Evolutionary conservation across 2,797 vertebrate species (phyloP).

Genomic region (Nannoperca australis): DNA sequence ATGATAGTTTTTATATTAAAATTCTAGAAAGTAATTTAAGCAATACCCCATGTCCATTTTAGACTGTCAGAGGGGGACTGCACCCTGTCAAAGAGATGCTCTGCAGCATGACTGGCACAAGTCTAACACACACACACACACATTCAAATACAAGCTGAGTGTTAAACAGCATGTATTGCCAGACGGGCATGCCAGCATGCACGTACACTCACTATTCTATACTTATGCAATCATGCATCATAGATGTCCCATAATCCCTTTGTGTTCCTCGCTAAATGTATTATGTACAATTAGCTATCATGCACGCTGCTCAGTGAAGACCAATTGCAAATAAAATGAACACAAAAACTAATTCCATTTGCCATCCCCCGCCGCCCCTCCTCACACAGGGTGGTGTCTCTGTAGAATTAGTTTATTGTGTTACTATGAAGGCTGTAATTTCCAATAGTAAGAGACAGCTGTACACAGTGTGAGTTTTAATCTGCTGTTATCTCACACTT

Average conservation of each 20-base stretch:
- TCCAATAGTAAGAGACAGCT: conserved; percentile 55
- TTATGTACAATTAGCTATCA: conserved; percentile 71
- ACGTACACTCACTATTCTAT: conserved; percentile 54
- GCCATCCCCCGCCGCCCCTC: neutral
- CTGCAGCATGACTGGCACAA: conserved; percentile 7
- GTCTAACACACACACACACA: conserved; percentile 14
- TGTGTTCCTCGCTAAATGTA: conserved; percentile 63
- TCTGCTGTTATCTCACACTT: conserved; percentile 47
- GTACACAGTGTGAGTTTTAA: conserved; percentile 51
- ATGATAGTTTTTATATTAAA: conserved; percentile 42
- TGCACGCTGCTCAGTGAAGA: conserved; percentile 59
- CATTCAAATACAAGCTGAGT: conserved; percentile 15
- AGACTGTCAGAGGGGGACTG: conserved; percentile 21
- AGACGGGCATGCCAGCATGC: conserved; percentile 36
- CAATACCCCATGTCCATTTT: conserved; percentile 24
- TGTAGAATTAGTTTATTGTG: conserved; percentile 60
- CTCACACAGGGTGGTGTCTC: conserved; percentile 37
- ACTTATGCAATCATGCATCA: conserved; percentile 65
- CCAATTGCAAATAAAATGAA: conserved; percentile 63
- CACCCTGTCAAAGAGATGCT: conserved; percentile 9
- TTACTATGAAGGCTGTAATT: conserved; percentile 62
- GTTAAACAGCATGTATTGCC: conserved; percentile 30
- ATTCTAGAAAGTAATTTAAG: conserved; percentile 26
- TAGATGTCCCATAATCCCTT: conserved; percentile 52
- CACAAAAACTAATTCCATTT: conserved; percentile 63